Evolutionary conservation across 2,113 vertebrate genomes (phyloP), one percentile per base, ranked within the genome.

Genomic region (Notarius lentiginosus): DNA sequence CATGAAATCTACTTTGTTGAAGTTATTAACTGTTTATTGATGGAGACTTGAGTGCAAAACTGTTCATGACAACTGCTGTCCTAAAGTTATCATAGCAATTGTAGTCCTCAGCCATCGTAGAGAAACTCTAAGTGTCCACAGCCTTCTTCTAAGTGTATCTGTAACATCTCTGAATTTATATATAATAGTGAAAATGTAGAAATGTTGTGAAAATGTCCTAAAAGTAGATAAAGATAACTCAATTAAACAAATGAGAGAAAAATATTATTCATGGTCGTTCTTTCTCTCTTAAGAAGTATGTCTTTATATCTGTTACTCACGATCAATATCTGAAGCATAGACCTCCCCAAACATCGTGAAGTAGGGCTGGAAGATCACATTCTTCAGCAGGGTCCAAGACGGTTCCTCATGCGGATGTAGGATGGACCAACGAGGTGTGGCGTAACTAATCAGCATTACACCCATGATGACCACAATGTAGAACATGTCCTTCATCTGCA

Each of bases 261-360:
- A 30, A 27, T 27, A 66, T 66, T 11, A 27, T 66, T 1, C 12
- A 66, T 27, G 1, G 27, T 30, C 51, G 4, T 30, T 79, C n/a
- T 34, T 17, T 53, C 20, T 34, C 61, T 56, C 53, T 70, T 20
- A 72, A 22, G 5, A 83, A 15, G 7, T 5, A 24, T 49, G 10
- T 73, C 77, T 82, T 86, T 9, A 80, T 47, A 24, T 83, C 10
- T 90, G 75, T 12, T 27, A 95, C 95, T 8, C 86, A 99, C 98
- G 93, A 88, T 98, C 95, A 90, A 99, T 97, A 70, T 99, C 96
- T 34, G 82, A 75, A 73, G 98, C 98, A 84, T 99, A 99, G 22
- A 99, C 98, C 88, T 99, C 98, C 90, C 98, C 98, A 79, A 97
- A 99, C 80, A 99, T 99, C 98, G 99, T 99, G 96, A 97, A 99